Conservation (phyloP, 2,797 vertebrate genomes). For the Delichon dasypus region DNA sequence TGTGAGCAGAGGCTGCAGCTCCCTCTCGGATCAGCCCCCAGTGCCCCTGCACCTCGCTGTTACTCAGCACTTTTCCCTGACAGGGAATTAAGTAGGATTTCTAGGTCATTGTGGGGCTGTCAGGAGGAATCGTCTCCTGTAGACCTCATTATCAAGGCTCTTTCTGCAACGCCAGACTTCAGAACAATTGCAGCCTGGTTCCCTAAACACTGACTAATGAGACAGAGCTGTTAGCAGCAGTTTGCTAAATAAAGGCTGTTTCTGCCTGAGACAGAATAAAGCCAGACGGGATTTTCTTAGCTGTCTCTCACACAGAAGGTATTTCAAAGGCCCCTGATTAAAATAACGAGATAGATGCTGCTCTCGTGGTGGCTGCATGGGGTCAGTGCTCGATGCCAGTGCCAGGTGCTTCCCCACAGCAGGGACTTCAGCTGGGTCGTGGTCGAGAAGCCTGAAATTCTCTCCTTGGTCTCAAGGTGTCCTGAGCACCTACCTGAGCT, state of each 20-base stretch:
- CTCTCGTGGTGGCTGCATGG: neutral
- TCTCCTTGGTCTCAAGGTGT: neutral
- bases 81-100: constrained; percentile 68
- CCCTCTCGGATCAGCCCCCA: neutral
- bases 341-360: constrained; percentile 34
- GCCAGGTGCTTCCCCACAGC: neutral
- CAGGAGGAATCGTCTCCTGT: constrained; percentile 61
- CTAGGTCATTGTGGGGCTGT: constrained; percentile 67
- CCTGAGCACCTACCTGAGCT: neutral
- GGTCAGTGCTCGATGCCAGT: constrained; percentile 5
- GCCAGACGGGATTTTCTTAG: constrained; percentile 46
- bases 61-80: constrained; percentile 59
- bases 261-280: constrained; percentile 45
- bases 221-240: constrained; percentile 59
- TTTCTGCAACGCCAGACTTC: constrained; percentile 50
- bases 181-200: constrained; percentile 62
- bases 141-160: constrained; percentile 60
- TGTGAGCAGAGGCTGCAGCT: neutral
- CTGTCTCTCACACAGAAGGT: constrained; percentile 10
- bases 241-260: constrained; percentile 59
- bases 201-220: constrained; percentile 61
- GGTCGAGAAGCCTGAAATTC: neutral
- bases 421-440: neutral
- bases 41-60: constrained; percentile 33
- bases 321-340: constrained; percentile 34